Conservation (phyloP, 2,113 vertebrate genomes). For the Stigmatopora argus region DNA sequence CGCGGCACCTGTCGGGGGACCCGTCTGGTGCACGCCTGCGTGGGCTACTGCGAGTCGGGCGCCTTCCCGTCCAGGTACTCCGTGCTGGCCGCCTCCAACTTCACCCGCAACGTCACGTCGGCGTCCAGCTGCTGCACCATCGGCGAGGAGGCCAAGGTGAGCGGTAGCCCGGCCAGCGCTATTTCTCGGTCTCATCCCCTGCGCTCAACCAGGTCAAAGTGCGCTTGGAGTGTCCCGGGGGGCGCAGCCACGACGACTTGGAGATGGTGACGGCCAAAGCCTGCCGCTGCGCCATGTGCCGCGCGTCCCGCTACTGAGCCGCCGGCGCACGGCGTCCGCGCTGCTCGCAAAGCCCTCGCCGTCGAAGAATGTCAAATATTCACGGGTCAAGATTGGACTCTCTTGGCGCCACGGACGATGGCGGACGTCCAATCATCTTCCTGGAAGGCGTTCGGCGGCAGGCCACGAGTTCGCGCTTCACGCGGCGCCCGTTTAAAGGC, state of each 20-base stretch:
- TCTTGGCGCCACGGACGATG: no score
- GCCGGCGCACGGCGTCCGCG: not conserved
- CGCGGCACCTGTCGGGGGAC: conserved; percentile 76
- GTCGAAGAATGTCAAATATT: no score
- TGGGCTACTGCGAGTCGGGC: conserved; percentile 86
- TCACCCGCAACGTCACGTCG: conserved; percentile 82
- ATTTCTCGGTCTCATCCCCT: not conserved
- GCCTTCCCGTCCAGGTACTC: conserved; percentile 85
- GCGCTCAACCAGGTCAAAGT: conserved; percentile 74
- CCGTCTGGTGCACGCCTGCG: conserved; percentile 77
- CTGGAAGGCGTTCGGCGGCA: no score
- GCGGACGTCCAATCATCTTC: no score
- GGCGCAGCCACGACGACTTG: conserved; percentile 67
- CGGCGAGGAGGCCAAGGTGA: conserved; percentile 68
- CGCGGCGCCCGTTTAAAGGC: no score
- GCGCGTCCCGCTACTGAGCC: conserved; percentile 77
- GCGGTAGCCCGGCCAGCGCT: not conserved
- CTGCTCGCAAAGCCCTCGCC: no score
- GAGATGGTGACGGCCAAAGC: conserved; percentile 77
- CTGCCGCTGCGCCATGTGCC: conserved; percentile 84
- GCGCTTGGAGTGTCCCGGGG: conserved; percentile 71
- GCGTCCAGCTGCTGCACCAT: conserved; percentile 84
- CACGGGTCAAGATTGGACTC: no score
- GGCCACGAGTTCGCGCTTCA: no score
- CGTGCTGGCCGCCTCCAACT: conserved; percentile 79